Conservation (phyloP, 2,113 vertebrate genomes). For the Todiramphus saurophagus region DNA sequence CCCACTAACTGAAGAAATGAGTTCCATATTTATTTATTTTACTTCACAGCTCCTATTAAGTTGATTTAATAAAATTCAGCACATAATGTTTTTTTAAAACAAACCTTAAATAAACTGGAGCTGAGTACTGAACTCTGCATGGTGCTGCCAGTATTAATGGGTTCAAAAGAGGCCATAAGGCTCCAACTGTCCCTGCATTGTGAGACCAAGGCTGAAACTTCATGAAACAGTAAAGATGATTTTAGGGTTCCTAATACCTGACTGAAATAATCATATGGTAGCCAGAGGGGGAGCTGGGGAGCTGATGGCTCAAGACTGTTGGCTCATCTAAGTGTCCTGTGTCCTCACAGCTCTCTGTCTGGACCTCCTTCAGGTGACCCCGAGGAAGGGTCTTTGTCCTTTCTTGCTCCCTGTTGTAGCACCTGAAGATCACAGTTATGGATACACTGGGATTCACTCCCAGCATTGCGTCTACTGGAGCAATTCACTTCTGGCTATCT, state of each 20-base stretch:
- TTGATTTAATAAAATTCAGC: conserved; percentile 69
- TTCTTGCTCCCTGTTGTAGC: not conserved
- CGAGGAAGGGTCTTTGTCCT: not conserved
- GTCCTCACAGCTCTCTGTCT: not conserved
- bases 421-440: not conserved
- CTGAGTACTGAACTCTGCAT: conserved; percentile 14
- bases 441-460: not conserved
- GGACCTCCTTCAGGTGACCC: not conserved
- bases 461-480: not conserved
- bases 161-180: not conserved
- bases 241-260: not conserved
- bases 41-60: conserved; percentile 64
- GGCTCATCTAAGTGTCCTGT: not conserved
- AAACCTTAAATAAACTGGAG: conserved; percentile 62
- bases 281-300: not conserved
- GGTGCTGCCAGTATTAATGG: not conserved
- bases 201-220: not conserved
- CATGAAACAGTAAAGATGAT: not conserved
- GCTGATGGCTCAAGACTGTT: not conserved
- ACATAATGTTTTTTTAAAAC: conserved; percentile 43
- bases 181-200: not conserved
- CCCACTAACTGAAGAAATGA: conserved; percentile 65
- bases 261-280: not conserved
- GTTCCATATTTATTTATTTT: conserved; percentile 72
- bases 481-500: not conserved